These are phyloP conservation scores for Panagrolaimus sp. DNA, from an alignment of 1,140 invertebrate genomes.

Conservation along the genomic window DNA sequence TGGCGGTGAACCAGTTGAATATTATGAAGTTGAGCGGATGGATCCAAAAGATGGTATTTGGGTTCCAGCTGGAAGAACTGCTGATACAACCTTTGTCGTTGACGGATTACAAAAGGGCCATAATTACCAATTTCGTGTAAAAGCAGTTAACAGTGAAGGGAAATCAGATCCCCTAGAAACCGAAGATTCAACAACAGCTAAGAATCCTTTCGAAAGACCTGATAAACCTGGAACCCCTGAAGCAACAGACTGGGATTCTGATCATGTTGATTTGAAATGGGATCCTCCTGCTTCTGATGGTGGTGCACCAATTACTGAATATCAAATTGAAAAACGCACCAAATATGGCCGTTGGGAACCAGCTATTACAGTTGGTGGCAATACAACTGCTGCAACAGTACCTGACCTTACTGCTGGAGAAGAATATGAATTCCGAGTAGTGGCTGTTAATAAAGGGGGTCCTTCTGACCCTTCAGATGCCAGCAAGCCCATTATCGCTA, in stretches of 20 bases:
- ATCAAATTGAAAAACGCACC: slow-evolving; percentile 92
- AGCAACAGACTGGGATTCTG: slow-evolving; percentile 77
- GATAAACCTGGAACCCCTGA: slow-evolving; percentile 82
- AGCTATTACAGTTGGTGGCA: slow-evolving; percentile 75
- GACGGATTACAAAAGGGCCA: slow-evolving; percentile 54
- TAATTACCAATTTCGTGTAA: slow-evolving; percentile 83
- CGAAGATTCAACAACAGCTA: slow-evolving; percentile 77
- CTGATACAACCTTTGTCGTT: slow-evolving; percentile 50
- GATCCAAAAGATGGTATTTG: slow-evolving; percentile 55
- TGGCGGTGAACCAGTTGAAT: slow-evolving; percentile 76
- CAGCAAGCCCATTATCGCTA: slow-evolving; percentile 73
- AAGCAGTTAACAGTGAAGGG: slow-evolving; percentile 86
- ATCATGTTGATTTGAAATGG: slow-evolving; percentile 85
- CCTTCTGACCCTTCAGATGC: slow-evolving; percentile 72
- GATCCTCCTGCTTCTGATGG: slow-evolving; percentile 77
- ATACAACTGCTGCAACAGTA: slow-evolving; percentile 71
- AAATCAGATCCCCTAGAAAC: slow-evolving; percentile 88
- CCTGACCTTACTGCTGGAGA: slow-evolving; percentile 83
- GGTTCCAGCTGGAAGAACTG: slow-evolving; percentile 50
- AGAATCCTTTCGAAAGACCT: slow-evolving; percentile 79
- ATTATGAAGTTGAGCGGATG: slow-evolving; percentile 57
- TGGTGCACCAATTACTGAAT: slow-evolving; percentile 85
- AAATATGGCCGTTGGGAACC: slow-evolving; percentile 87
- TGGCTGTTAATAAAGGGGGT: slow-evolving; percentile 83
- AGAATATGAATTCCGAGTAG: slow-evolving; percentile 80